Conservation (phyloP, 2,888 invertebrate species). For the Barypeithes pellucidus region DNA sequence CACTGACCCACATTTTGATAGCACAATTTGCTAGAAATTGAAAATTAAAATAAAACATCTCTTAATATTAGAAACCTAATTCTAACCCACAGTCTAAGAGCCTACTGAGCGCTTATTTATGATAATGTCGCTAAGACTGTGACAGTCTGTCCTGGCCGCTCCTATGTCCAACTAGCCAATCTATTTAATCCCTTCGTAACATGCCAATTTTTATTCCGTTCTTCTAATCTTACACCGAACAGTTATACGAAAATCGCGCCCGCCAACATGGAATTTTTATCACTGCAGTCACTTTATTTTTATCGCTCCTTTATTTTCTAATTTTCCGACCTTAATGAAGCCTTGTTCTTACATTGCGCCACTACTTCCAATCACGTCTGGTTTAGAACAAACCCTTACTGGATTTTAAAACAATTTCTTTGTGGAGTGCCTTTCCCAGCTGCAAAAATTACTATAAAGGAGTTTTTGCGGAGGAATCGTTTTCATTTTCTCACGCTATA, state of each 20-base stretch:
- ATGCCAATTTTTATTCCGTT: too few relatives aligned
- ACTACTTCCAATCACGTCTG: conserved; percentile 48
- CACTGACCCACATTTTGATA: too few relatives aligned
- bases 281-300: conserved; percentile 49
- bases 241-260: not conserved
- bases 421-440: conserved; percentile 10
- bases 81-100: too few relatives aligned
- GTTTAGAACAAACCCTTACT: conserved; percentile 37
- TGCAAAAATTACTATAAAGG: conserved; percentile 22
- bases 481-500: not conserved
- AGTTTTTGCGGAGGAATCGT: conserved; percentile 1
- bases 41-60: too few relatives aligned
- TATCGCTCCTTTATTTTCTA: conserved; percentile 48
- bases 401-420: conserved; percentile 46
- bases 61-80: too few relatives aligned
- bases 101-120: too few relatives aligned
- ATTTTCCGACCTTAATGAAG: conserved; percentile 50
- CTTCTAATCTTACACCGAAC: too few relatives aligned
- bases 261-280: conserved; percentile 41
- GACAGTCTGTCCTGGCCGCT: too few relatives aligned
- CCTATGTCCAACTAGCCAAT: too few relatives aligned
- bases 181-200: too few relatives aligned
- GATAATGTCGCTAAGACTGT: too few relatives aligned
- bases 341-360: conserved; percentile 41
- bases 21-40: too few relatives aligned